These are phyloP conservation scores for Numenius phaeopus DNA, from an alignment of 2,797 vertebrate species.

Conservation along the genomic window DNA sequence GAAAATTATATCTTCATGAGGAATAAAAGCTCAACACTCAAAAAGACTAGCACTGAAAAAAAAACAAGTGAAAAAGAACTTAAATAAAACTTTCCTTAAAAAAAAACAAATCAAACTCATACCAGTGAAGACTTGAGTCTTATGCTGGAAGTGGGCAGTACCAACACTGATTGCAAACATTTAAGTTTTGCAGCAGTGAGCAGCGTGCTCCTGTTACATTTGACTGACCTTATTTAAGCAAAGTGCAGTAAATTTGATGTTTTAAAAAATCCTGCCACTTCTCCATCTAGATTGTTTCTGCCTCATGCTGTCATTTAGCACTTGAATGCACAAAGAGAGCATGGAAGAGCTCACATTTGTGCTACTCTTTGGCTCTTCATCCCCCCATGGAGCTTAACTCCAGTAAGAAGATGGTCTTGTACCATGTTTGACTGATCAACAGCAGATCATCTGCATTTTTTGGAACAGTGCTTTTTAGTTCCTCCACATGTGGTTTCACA, in stretches of 20 bases:
- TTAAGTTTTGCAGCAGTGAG: background rate
- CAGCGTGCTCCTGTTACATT: background rate
- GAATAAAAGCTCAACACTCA: background rate
- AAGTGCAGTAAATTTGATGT: background rate
- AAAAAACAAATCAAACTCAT: background rate
- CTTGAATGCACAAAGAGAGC: background rate
- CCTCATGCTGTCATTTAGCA: background rate
- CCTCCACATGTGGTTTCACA: background rate
- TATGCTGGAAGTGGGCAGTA: background rate
- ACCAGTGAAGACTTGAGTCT: background rate
- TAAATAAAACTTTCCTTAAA: background rate
- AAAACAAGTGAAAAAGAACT: background rate
- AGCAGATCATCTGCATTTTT: background rate
- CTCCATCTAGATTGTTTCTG: background rate
- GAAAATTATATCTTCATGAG: background rate
- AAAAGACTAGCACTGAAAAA: background rate
- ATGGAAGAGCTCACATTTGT: background rate
- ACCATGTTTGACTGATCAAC: background rate
- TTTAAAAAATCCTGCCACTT: background rate
- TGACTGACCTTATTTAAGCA: background rate
- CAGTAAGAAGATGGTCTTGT: background rate
- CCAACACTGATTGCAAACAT: background rate
- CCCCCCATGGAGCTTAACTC: background rate
- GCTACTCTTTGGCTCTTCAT: background rate
- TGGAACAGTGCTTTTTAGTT: background rate